phyloP scores from a whole-genome alignment of 2,888 invertebrate genomes.

The Therioaphis trifolii region DNA sequence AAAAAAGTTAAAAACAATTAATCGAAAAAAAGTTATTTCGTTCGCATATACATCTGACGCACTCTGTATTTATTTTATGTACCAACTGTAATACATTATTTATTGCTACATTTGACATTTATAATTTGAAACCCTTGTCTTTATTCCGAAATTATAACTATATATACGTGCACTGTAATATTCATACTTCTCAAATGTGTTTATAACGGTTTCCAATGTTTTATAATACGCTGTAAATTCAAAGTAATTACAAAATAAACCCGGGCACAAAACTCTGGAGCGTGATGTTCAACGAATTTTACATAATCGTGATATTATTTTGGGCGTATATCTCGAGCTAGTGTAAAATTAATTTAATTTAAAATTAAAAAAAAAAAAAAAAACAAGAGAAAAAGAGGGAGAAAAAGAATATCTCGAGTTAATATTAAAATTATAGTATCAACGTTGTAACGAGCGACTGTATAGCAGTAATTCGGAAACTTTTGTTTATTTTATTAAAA shows the following conservation, averaged over 20 bases:
- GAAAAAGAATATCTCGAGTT: background rate
- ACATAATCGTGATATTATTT: background rate
- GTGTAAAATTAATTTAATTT: background rate
- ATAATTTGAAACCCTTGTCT: conserved; percentile 14
- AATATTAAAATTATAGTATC: background rate
- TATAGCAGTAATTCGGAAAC: background rate
- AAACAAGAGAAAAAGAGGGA: too few species aligned
- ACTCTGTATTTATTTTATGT: background rate
- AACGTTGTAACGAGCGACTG: background rate
- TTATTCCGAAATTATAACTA: background rate
- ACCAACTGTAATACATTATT: background rate
- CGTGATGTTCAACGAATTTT: background rate
- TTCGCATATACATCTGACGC: too few species aligned
- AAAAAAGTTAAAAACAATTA: too few species aligned
- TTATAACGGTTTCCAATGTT: background rate
- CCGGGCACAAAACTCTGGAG: too few species aligned
- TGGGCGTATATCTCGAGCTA: background rate
- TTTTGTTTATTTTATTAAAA: conserved; percentile 10
- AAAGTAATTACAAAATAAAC: conserved; percentile 13
- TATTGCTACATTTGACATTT: background rate
- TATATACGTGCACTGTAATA: conserved; percentile 1
- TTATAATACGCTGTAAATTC: background rate
- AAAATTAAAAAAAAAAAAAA: background rate
- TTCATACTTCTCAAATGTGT: background rate
- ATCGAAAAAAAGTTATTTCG: too few species aligned